Evolutionary conservation across 2,888 invertebrate species (phyloP).

Genomic region (Ceriagrion tenellum): DNA sequence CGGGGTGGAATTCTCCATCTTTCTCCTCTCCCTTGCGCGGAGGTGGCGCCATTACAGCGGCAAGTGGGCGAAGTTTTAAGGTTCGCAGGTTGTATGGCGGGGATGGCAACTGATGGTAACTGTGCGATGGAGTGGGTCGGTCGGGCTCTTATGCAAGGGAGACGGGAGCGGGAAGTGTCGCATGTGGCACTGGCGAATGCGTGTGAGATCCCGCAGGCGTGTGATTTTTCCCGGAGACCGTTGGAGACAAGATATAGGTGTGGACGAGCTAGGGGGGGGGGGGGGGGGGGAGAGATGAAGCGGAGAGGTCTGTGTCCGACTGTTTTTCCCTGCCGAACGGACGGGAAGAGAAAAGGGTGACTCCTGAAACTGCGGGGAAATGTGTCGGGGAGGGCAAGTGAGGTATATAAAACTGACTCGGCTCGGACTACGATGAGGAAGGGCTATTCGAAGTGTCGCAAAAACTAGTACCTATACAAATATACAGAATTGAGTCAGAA

Average conservation of each 20-base stretch:
- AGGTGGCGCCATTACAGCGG: slow-evolving; percentile 48
- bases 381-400: no score
- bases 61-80: slow-evolving; percentile 21
- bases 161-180: background rate
- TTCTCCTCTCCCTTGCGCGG: background rate
- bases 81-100: background rate
- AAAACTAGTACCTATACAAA: no score
- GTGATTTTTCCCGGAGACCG: background rate
- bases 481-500: no score
- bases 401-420: no score
- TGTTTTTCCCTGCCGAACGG: background rate
- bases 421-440: no score
- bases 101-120: no score
- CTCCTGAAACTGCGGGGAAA: no score
- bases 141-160: background rate
- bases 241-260: background rate
- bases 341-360: no score
- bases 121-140: no score
- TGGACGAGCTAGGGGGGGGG: background rate
- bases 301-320: background rate
- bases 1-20: slow-evolving; percentile 24
- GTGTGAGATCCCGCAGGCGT: background rate
- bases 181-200: background rate
- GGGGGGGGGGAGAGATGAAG: no score
- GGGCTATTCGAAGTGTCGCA: no score